Evolutionary conservation across 23 tunicate species (phyloP), one percentile per base, ranked within the genome.

Genomic region (Halocynthia aurantium): DNA sequence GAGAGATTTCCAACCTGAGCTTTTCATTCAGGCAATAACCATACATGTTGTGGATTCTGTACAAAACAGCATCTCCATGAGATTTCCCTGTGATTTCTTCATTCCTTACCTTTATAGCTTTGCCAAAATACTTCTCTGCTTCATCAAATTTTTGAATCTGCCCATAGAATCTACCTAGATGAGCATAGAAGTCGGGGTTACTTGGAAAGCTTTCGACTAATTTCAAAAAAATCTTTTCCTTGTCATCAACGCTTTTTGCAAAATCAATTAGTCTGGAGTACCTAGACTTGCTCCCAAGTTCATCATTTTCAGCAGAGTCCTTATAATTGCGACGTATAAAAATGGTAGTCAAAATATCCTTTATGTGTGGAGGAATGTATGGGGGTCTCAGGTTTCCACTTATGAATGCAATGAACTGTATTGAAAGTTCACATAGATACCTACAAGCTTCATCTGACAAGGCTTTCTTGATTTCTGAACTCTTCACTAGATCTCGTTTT

Each of bases 101-200:
- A 13, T 58, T 68, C 53, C 83, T 65, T 2, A 86, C 55, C 31
- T 75, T 74, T 57, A 86, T 69, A 50, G 91, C 91, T 5, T 52
- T 74, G 18, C 57, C 68, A 44, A 86, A 63, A 8, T 76, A 75
- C 17, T 57, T 64, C 58, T 86, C 91, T 7, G 91, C 91, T 21
- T 75, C 76, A 6, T 81, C 62, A 68, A 70, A 86, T 10, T 53
- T 54, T 44, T 60, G 55, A 51, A 52, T 65, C 50, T 67, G 68
- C 52, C 84, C 84, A 13, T 60, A 76, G 58, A 86, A 53, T 21
- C 91, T 76, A 19, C 91, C 91, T 6, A 81, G 69, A 76, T 86
- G 91, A 7, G 91, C 91, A 72, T 81, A 82, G 72, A 86, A 86
- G 68, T 86, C 82, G 11, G 71, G 19, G 65, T 86, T 21, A 19